phyloP scores from a whole-genome alignment of 2,888 invertebrate genomes.

The Dynastes tityus region DNA sequence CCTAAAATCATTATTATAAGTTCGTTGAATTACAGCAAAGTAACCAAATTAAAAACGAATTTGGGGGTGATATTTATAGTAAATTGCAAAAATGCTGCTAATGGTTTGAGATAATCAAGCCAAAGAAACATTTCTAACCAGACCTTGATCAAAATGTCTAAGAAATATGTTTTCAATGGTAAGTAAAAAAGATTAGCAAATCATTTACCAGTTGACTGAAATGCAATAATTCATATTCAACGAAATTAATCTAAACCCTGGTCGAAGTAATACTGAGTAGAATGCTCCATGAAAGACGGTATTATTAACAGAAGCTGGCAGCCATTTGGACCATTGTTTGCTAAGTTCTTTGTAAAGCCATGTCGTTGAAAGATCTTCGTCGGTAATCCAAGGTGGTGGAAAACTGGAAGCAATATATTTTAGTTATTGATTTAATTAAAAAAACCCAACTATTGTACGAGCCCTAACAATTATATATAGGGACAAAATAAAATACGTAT shows the following conservation, averaged over 20 bases:
- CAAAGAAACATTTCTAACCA: no score
- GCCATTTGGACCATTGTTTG: constrained; percentile 91
- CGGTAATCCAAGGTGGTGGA: constrained; percentile 87
- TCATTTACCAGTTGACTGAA: constrained; percentile 88
- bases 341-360: constrained; percentile 94
- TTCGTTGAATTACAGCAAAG: not conserved
- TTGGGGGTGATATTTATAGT: no score
- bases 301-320: constrained; percentile 87
- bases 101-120: no score
- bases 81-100: no score
- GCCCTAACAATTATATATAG: no score
- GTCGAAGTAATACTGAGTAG: constrained; percentile 91
- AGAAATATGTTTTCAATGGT: no score
- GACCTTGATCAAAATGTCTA: no score
- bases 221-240: constrained; percentile 97
- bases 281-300: constrained; percentile 90
- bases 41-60: no score
- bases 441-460: no score
- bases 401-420: constrained; percentile 75
- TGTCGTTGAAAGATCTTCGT: constrained; percentile 85
- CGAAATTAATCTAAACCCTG: constrained; percentile 92
- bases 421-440: not conserved
- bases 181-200: no score
- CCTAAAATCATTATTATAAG: constrained; percentile 69
- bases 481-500: no score